Evolutionary conservation across 1,140 invertebrate species (phyloP), one percentile per base, ranked within the genome.

Genomic region (Trachymyrmex septentrionalis): DNA sequence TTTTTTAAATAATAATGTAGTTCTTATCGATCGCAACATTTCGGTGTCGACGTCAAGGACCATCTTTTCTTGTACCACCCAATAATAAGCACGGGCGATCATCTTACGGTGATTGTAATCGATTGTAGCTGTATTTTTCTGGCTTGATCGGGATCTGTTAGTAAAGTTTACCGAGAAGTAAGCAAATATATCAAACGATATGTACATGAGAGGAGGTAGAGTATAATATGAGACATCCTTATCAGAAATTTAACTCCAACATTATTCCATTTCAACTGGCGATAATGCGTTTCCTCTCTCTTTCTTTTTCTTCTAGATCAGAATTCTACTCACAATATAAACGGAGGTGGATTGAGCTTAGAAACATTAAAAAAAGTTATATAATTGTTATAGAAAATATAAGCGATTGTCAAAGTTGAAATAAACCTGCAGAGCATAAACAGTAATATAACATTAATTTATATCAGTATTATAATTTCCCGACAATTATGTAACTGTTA

Each of bases 51-150:
- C 64, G 38, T n/a, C 16, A 21, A 61, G 34, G 53, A 38, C 2
- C 61, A 16, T 24, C 34, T 57, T 69, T 55, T 69, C 50, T 34
- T 24, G 64, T 30, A 30, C 50, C 77, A 69, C 9, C 7, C 24
- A 53, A 34, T 19, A 38, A 38, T 12, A 34, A 34, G 38, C 30
- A 27, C 50, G n/a, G 24, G 34, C 48, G 21, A 71, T 50, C 78
- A 69, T n/a, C 7, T n/a, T 21, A 10, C 12, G 16, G 27, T 21
- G 34, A 81, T 71, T 81, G 34, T 71, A 81, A 71, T 10, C 78
- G 21, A 81, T 59, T 71, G 71, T 71, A 81, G 50, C 21, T 81
- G 78, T 81, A 81, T 61, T 71, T 71, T 78, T 78, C 76, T 66
- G 76, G 38, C 76, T 78, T 66, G 59, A 6, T 78, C 44, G 59